Evolutionary conservation across 1,140 invertebrate species (phyloP).

Genomic region (Archivesica marissinica): DNA sequence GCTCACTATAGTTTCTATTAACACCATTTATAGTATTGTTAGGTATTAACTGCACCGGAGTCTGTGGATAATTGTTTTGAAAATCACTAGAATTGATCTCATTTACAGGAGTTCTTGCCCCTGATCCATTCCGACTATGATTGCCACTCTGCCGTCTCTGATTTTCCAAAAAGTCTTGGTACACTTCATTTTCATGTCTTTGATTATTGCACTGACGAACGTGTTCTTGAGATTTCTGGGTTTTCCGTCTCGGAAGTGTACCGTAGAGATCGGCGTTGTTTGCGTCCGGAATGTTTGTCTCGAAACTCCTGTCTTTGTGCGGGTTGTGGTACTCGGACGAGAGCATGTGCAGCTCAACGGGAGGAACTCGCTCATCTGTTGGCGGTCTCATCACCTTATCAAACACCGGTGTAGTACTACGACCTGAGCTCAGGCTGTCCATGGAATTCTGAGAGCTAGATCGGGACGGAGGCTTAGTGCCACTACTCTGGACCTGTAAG

Average conservation of each 20-base stretch:
- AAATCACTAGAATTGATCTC: conserved; percentile 24
- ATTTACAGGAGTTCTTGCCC: conserved; percentile 55
- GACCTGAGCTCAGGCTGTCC: conserved; percentile 39
- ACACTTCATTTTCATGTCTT: conserved; percentile 54
- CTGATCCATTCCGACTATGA: conserved; percentile 46
- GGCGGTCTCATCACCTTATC: conserved; percentile 48
- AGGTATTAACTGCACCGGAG: neutral
- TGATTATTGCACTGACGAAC: conserved; percentile 48
- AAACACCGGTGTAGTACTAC: conserved; percentile 55
- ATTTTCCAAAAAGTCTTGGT: conserved; percentile 53
- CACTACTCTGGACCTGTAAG: neutral
- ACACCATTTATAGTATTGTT: neutral
- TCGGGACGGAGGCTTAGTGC: conserved; percentile 37
- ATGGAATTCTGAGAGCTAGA: conserved; percentile 56
- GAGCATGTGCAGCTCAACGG: conserved; percentile 42
- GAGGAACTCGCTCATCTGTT: conserved; percentile 53
- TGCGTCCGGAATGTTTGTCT: conserved; percentile 28
- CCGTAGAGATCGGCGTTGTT: conserved; percentile 58
- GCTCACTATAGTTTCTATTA: neutral
- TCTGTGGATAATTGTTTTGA: neutral
- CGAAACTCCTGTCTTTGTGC: conserved; percentile 54
- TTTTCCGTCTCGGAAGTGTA: conserved; percentile 54
- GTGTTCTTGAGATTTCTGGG: conserved; percentile 57
- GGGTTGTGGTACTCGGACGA: conserved; percentile 9
- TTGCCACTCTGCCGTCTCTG: conserved; percentile 52